These are phyloP conservation scores for Penelope pileata DNA, from an alignment of 2,113 vertebrate genomes.

Conservation along the genomic window DNA sequence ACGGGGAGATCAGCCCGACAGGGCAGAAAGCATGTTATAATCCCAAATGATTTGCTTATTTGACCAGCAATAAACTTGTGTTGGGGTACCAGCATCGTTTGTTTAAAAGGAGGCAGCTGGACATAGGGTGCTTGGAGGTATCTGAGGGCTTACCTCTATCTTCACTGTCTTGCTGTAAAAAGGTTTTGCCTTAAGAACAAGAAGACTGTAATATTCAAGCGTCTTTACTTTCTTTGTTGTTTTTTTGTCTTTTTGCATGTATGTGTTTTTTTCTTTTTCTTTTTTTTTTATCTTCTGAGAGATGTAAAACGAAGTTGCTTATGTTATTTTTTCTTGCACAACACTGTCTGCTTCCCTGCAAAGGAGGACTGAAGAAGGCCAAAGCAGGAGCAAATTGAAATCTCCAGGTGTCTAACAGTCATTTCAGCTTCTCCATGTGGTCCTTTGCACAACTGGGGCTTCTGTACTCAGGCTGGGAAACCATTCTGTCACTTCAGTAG, in stretches of 20 bases:
- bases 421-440: constrained; percentile 21
- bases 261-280: not conserved
- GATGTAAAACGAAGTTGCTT: not conserved
- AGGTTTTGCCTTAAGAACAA: not conserved
- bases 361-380: not conserved
- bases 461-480: not conserved
- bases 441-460: not conserved
- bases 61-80: accelerated
- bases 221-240: not conserved
- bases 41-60: not conserved
- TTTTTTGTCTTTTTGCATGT: not conserved
- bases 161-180: not conserved
- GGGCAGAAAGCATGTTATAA: not conserved
- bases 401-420: constrained; percentile 24
- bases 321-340: not conserved
- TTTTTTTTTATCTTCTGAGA: accelerated
- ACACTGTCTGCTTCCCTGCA: not conserved
- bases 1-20: accelerated
- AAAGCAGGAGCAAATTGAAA: constrained; percentile 19
- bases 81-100: not conserved
- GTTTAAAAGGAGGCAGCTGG: not conserved
- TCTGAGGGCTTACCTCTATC: accelerated
- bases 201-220: not conserved
- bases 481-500: not conserved
- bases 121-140: accelerated